Evolutionary conservation across 2,888 invertebrate species (phyloP).

Genomic region (Ommatoiulus sabulosus): DNA sequence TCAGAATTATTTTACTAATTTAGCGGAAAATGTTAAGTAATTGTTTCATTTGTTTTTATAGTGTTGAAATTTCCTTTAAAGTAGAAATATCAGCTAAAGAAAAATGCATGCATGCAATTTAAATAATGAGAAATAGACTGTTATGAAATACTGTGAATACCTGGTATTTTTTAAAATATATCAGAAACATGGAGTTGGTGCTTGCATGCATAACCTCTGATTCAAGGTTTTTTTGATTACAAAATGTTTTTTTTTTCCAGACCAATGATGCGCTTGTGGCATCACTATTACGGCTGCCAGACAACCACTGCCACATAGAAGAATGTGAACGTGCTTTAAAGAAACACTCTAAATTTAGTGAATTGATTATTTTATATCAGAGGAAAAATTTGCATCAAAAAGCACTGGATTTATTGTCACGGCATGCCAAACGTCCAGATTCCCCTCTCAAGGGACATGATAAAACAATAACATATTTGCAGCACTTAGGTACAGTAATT

Average conservation of each 20-base stretch:
- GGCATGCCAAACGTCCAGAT: conserved; percentile 70
- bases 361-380: conserved; percentile 95
- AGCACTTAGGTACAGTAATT: conserved; percentile 78
- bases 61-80: too few species aligned
- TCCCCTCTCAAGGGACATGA: conserved; percentile 78
- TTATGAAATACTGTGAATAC: too few species aligned
- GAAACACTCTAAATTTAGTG: conserved; percentile 88
- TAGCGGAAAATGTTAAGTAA: too few species aligned
- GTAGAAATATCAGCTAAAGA: too few species aligned
- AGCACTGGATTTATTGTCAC: conserved; percentile 87
- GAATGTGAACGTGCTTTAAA: conserved; percentile 92
- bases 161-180: too few species aligned
- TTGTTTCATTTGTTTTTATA: too few species aligned
- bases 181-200: too few species aligned
- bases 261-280: conserved; percentile 96
- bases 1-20: too few species aligned
- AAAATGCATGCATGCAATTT: too few species aligned
- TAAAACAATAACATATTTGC: conserved; percentile 89
- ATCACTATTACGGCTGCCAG: conserved; percentile 84
- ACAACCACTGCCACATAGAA: conserved; percentile 89
- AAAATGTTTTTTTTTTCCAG: conserved; percentile 73
- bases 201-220: too few species aligned
- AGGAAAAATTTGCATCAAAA: conserved; percentile 92
- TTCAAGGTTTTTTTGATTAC: too few species aligned
- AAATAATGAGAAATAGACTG: too few species aligned